phyloP scores from a whole-genome alignment of 2,113 vertebrate species.

The Forbesichthys agassizii region DNA sequence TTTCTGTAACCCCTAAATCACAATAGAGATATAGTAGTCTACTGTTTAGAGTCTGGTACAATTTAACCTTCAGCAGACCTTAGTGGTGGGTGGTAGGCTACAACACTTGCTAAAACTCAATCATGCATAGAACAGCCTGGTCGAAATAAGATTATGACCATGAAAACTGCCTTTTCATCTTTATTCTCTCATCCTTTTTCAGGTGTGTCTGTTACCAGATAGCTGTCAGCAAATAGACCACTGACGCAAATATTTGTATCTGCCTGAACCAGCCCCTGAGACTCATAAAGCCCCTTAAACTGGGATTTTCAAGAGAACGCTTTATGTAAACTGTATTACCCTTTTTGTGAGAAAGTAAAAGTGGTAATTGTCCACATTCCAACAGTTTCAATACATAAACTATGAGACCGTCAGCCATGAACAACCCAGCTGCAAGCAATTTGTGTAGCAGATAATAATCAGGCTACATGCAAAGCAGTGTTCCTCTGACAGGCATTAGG shows the following conservation, averaged over 20 bases:
- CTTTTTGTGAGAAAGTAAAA: conserved; percentile 84
- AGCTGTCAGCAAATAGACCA: conserved; percentile 41
- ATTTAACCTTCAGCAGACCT: conserved; percentile 62
- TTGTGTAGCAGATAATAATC: conserved; percentile 89
- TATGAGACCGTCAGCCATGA: conserved; percentile 80
- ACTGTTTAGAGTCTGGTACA: conserved; percentile 55
- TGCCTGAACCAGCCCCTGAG: conserved; percentile 55
- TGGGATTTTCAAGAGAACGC: conserved; percentile 72
- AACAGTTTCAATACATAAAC: conserved; percentile 90
- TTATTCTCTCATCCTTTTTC: conserved; percentile 13
- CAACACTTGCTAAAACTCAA: conserved; percentile 54
- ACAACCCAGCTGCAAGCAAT: conserved; percentile 90
- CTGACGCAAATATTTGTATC: conserved; percentile 38
- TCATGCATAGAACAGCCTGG: conserved; percentile 36
- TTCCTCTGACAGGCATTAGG: conserved; percentile 78
- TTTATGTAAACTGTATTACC: conserved; percentile 81
- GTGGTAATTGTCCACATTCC: conserved; percentile 91
- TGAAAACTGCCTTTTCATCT: conserved; percentile 19
- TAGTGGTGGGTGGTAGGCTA: conserved; percentile 57
- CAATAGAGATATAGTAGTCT: conserved; percentile 51
- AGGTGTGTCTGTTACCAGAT: conserved; percentile 41
- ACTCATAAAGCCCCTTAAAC: conserved; percentile 67
- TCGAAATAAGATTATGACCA: conserved; percentile 40
- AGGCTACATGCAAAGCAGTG: conserved; percentile 84
- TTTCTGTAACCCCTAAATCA: conserved; percentile 63